phyloP scores from a whole-genome alignment of 2,797 vertebrate species.

The Remorina albescens region DNA sequence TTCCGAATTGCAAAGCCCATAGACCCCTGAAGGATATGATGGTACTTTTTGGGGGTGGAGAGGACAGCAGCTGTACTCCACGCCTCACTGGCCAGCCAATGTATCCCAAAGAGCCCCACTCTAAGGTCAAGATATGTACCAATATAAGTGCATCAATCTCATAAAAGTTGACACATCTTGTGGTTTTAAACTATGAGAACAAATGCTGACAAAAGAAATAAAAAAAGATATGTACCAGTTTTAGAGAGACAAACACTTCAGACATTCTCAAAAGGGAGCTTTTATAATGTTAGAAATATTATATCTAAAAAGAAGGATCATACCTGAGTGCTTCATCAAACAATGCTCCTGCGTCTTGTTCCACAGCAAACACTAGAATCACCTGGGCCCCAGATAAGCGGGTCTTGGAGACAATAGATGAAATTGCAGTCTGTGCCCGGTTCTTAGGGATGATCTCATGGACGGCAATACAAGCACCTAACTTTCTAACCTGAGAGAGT shows the following conservation, averaged over 20 bases:
- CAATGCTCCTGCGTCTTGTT: constrained; percentile 84
- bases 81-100: constrained; percentile 88
- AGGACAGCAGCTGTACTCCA: constrained; percentile 88
- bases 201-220: no score
- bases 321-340: constrained; percentile 81
- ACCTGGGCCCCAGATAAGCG: constrained; percentile 77
- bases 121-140: constrained; percentile 50
- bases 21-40: constrained; percentile 82
- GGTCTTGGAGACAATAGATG: constrained; percentile 79
- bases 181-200: no score
- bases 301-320: constrained; percentile 31
- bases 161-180: no score
- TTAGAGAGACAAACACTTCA: constrained; percentile 10
- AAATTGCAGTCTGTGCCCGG: constrained; percentile 70
- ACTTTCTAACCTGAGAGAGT: constrained; percentile 63
- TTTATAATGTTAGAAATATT: neutral
- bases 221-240: constrained; percentile 1
- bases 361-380: constrained; percentile 86
- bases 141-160: no score
- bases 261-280: neutral
- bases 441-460: constrained; percentile 86
- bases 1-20: constrained; percentile 86
- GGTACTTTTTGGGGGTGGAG: constrained; percentile 78
- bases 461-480: constrained; percentile 83
- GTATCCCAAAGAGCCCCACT: constrained; percentile 81